These are phyloP conservation scores for Anarhynchus alexandrinus DNA, from an alignment of 2,113 vertebrate species.

Conservation along the genomic window DNA sequence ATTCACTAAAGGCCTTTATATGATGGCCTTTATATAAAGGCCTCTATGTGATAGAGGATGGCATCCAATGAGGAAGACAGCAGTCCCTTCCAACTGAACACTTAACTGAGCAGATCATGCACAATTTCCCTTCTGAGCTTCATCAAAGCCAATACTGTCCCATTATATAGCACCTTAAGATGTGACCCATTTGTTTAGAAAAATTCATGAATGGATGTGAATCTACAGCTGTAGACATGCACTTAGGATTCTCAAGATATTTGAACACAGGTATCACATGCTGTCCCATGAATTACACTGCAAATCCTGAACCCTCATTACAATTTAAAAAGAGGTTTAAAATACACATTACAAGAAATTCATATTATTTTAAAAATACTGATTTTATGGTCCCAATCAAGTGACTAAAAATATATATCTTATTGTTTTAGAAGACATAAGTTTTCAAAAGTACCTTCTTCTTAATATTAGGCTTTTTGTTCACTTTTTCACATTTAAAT, in stretches of 20 bases:
- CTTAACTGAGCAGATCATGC: background rate
- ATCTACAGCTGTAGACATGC: background rate
- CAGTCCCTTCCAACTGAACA: background rate
- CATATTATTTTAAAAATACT: background rate
- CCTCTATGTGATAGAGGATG: background rate
- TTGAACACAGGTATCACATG: background rate
- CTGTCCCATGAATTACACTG: background rate
- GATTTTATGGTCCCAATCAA: background rate
- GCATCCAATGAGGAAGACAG: background rate
- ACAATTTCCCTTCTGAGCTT: background rate
- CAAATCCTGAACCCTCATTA: background rate
- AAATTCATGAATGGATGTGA: background rate
- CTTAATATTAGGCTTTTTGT: background rate
- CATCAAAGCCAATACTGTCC: background rate
- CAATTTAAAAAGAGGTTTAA: background rate
- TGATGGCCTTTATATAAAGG: too few species aligned
- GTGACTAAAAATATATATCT: background rate
- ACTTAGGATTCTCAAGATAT: background rate
- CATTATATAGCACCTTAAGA: background rate
- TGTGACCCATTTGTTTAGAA: background rate
- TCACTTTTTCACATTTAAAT: background rate
- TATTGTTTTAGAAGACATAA: background rate
- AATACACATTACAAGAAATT: background rate
- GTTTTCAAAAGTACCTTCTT: background rate
- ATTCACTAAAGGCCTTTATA: background rate